phyloP scores from a whole-genome alignment of 2,113 vertebrate genomes.

The Lipophrys pholis region DNA sequence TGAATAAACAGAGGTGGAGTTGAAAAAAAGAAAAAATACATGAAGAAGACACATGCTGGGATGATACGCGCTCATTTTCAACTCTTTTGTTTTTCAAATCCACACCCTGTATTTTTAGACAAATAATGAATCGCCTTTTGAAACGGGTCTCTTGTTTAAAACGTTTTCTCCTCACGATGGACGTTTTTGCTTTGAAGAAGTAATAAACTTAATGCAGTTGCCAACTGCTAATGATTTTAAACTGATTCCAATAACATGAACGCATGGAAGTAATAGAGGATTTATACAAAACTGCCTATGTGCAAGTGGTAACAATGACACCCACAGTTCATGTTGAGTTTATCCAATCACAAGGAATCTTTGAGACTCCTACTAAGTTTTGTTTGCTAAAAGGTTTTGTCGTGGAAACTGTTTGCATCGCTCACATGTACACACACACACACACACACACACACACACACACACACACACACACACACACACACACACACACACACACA shows the following conservation, averaged over 20 bases:
- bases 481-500: background rate
- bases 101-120: slow-evolving; percentile 38
- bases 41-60: slow-evolving; percentile 4
- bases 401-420: slow-evolving; percentile 48
- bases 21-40: background rate
- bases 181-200: background rate
- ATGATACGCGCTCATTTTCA: slow-evolving; percentile 23
- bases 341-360: too few species aligned
- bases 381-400: slow-evolving; percentile 40
- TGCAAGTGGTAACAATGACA: slow-evolving; percentile 9
- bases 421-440: background rate
- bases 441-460: too few species aligned
- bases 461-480: too few species aligned
- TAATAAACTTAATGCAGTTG: too few species aligned
- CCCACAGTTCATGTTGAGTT: slow-evolving; percentile 26
- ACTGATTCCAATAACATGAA: too few species aligned
- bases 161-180: background rate
- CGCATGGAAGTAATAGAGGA: too few species aligned
- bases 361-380: slow-evolving; percentile 24
- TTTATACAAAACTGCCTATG: too few species aligned
- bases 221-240: too few species aligned
- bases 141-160: slow-evolving; percentile 4
- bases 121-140: slow-evolving; percentile 2
- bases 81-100: slow-evolving; percentile 36
- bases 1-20: slow-evolving; percentile 25